Conservation (phyloP, 2,888 invertebrate species). For the Thumatha senex region DNA sequence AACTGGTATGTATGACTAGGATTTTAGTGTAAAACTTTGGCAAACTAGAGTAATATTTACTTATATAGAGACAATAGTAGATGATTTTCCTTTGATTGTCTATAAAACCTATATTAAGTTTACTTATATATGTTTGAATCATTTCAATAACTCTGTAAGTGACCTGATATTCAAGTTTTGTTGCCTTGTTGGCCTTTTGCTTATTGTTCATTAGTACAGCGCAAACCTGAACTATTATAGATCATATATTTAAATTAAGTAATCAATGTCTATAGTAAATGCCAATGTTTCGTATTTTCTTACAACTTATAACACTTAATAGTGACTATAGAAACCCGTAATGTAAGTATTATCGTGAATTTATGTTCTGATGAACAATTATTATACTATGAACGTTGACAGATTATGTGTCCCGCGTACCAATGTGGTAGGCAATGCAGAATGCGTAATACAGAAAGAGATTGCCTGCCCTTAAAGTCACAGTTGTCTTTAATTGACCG, state of each 20-base stretch:
- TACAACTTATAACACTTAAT: slow-evolving; percentile 9
- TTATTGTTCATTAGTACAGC: not conserved
- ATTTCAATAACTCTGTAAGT: not conserved
- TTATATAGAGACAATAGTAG: not conserved
- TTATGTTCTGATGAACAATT: slow-evolving; percentile 7
- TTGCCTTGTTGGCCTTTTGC: not conserved
- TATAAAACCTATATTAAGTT: not conserved
- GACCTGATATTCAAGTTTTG: not conserved
- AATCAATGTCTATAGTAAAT: slow-evolving; percentile 10
- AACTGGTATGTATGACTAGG: slow-evolving; percentile 44
- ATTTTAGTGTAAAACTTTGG: slow-evolving; percentile 27
- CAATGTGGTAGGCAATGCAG: too few relatives aligned
- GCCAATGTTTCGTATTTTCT: slow-evolving; percentile 13
- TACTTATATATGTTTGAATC: slow-evolving; percentile 6
- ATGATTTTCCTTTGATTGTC: not conserved
- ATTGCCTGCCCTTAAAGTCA: too few relatives aligned
- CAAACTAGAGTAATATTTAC: slow-evolving; percentile 11
- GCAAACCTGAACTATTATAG: not conserved
- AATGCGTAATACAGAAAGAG: too few relatives aligned
- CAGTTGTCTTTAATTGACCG: too few relatives aligned
- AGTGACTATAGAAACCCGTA: slow-evolving; percentile 36
- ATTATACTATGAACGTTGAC: not conserved
- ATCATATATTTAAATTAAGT: not conserved
- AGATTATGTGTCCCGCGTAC: not conserved
- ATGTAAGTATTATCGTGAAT: slow-evolving; percentile 25